Evolutionary conservation across 2,797 vertebrate genomes (phyloP), one percentile per base, ranked within the genome.

Genomic region (Gambusia yucatana): DNA sequence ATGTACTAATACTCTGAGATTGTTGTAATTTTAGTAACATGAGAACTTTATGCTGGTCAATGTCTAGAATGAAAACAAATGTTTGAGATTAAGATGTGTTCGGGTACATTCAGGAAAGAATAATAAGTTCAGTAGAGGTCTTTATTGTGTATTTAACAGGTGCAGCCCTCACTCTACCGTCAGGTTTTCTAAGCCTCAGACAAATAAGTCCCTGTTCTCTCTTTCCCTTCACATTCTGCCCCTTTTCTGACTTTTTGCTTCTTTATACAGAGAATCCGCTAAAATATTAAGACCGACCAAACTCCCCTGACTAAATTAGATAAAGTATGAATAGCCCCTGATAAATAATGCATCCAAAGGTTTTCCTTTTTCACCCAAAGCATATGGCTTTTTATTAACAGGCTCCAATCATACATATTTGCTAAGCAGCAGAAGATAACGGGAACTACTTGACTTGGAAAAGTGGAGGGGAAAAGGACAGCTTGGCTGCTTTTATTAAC

Each of bases 401-500:
- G 75, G 20, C 88, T 82, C 57, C 80, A 82, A 90, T 90, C 93
- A 86, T 90, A 78, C 87, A 72, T 84, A 84, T 90, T 88, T 85
- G 82, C 89, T 87, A 92, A 87, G 86, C 84, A 77, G 82, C 79
- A 77, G 84, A 88, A 86, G 76, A 77, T 93, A 94, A 92, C 87
- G 87, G 79, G 86, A 92, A 79, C 28, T 81, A 83, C 88, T 61
- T 57, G 78, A 86, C 84, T 90, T 43, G 67, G 71, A 78, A 84
- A 39, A 75, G 76, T 44, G 50, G 84, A 77, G 72, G 85, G 22
- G 28, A 79, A 86, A 71, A 76, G 80, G 87, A 89, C 88, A 89
- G 93, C 91, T 88, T 92, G 84, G 93, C 83, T 90, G 87, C 93
- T 89, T 93, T 90, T 94, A 81, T 94, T 93, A 95, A 89, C 85